Evolutionary conservation across 2,888 invertebrate species (phyloP), one percentile per base, ranked within the genome.

Genomic region (Caenorhabditis sp.): DNA sequence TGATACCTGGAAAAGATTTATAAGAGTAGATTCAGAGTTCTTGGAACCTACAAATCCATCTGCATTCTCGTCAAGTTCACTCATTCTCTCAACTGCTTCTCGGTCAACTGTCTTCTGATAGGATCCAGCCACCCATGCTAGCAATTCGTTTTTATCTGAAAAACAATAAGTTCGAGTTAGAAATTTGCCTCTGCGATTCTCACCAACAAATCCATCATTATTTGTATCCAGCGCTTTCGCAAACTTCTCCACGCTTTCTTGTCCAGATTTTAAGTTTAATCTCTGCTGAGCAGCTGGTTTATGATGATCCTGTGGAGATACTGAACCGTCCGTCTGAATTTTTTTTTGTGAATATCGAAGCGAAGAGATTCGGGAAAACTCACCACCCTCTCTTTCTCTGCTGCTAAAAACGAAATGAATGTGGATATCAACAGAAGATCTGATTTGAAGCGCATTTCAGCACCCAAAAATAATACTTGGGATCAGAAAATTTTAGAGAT

Each of bases 101-200:
- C 91, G 89, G 56, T 89, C 86, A 76, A 92, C 92, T 19, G 91
- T 73, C 16, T 93, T 95, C 95, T 94, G 94, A 93, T 98, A 97
- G 19, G 97, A 97, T 89, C 95, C 94, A 87, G 96, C 93, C 90
- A 99, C 96, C 98, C 98, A 98, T 4, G 95, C 94, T 92, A 95
- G 95, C 12, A 99, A 94, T 93, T 98, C 98, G 4, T 64, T 72
- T 49, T 63, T 44, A 51, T 87, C 87, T 85, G 54, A 44, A 82
- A 73, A 14, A 44, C 4, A 14, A 2, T 49, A 7, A n/a, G 8
- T 61, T 70, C n/a, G 0, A n/a, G 59, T n/a, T n/a, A 16, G 41
- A 59, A 26, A 28, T 8, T 38, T 44, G 6, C 24, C 19, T 47
- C 22, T 19, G 16, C 35, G 14, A 26, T 12, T 16, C 63, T 95